Percentiles rank a stretch among this genome's conserved stretches.
phyloP scores from a whole-genome alignment of 2,797 vertebrate genomes.

The Rhincodon typus region DNA sequence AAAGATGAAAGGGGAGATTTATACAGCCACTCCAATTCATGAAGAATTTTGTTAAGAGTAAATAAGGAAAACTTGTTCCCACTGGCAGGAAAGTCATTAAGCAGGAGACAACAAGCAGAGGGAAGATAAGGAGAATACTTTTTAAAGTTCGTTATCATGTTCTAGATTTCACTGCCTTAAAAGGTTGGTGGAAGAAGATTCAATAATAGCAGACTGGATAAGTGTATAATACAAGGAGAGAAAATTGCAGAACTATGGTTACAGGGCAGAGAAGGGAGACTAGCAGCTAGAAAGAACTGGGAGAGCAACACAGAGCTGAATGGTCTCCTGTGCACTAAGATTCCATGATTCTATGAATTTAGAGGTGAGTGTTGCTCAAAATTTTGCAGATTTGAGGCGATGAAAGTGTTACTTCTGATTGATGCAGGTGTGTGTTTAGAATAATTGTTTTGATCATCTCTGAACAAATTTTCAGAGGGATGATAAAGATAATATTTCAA shows the following conservation, averaged over 20 bases:
- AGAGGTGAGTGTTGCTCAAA: neutral
- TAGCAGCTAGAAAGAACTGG: neutral
- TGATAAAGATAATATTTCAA: neutral
- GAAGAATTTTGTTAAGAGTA: neutral
- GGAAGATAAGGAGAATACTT: neutral
- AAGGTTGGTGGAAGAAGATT: neutral
- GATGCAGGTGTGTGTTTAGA: neutral
- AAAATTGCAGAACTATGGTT: neutral
- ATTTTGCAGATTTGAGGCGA: neutral
- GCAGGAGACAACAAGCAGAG: neutral
- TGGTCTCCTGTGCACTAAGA: neutral
- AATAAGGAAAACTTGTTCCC: neutral
- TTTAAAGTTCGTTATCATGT: neutral
- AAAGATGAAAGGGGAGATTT: neutral
- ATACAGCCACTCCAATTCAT: neutral
- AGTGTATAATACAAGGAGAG: neutral
- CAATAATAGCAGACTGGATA: neutral
- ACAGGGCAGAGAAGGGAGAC: neutral
- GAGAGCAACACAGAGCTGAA: neutral
- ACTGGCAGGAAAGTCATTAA: neutral
- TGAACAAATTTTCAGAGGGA: neutral
- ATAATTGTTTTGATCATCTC: neutral
- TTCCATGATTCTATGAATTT: neutral
- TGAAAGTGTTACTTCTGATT: neutral
- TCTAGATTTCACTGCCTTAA: neutral